phyloP scores from a whole-genome alignment of 2,888 invertebrate genomes.

The Agrotis exclamationis region DNA sequence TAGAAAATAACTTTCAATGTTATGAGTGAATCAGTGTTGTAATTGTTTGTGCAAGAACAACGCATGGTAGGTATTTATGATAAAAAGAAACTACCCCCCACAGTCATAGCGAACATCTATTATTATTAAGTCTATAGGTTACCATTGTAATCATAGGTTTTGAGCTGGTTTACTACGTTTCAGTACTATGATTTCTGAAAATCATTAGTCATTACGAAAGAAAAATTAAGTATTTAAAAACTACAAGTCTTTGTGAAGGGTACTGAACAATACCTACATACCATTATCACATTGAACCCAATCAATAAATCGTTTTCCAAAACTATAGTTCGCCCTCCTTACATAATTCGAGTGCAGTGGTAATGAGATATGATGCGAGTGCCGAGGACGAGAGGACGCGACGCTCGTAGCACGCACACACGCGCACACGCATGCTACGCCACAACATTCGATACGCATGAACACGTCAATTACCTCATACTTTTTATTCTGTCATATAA shows the following conservation, averaged over 20 bases:
- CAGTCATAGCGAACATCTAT: not conserved
- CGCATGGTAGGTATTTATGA: not conserved
- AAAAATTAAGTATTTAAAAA: not conserved
- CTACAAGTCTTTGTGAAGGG: not conserved
- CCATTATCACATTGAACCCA: not conserved
- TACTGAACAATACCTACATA: not conserved
- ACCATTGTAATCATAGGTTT: too few species aligned
- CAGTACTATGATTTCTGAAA: not conserved
- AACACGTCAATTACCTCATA: constrained; percentile 54
- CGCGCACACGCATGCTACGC: constrained; percentile 34
- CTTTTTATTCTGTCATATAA: constrained; percentile 58
- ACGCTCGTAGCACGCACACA: not conserved
- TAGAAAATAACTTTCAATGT: constrained; percentile 49
- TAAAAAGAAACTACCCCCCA: not conserved
- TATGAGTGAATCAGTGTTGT: constrained; percentile 62
- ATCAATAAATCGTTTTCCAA: not conserved
- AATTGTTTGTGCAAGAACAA: not conserved
- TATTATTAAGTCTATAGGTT: not conserved
- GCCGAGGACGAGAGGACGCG: not conserved
- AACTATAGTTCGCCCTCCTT: constrained; percentile 8
- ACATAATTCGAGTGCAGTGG: constrained; percentile 24
- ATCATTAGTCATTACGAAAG: not conserved
- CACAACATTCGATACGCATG: constrained; percentile 54
- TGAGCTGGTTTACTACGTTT: not conserved
- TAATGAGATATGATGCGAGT: constrained; percentile 36